Percentiles rank a stretch among this genome's conserved stretches.
phyloP scores from a whole-genome alignment of 1,140 invertebrate species.

The Solenopsis fugax region DNA sequence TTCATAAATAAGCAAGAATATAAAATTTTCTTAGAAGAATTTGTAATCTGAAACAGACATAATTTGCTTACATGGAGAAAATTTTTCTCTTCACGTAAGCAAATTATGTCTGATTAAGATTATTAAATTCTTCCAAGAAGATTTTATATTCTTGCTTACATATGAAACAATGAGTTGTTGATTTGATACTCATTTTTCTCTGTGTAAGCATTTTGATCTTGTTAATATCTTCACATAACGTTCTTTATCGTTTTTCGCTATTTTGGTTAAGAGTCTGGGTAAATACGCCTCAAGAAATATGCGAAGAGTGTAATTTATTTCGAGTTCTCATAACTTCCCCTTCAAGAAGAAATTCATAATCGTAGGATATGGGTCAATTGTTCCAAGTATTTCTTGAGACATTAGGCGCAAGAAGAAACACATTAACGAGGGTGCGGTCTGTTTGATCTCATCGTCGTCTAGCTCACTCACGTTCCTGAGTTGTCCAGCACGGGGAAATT shows the following conservation, averaged over 20 bases:
- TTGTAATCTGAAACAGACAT: no score
- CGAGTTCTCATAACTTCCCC: background rate
- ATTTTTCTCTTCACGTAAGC: no score
- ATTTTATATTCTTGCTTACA: no score
- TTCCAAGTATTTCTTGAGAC: constrained; percentile 47
- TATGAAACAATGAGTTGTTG: no score
- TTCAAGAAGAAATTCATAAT: constrained; percentile 18
- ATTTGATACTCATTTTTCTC: no score
- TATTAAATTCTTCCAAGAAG: no score
- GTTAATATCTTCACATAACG: background rate
- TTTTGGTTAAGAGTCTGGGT: background rate
- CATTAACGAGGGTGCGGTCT: constrained; percentile 68
- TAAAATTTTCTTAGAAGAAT: no score
- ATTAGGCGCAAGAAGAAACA: constrained; percentile 31
- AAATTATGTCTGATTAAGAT: no score
- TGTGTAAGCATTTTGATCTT: background rate
- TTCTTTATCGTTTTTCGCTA: background rate
- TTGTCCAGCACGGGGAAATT: constrained; percentile 25
- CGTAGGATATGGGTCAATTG: constrained; percentile 2
- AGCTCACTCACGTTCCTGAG: constrained; percentile 32
- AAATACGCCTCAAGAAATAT: background rate
- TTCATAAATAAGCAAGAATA: no score
- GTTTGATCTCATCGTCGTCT: constrained; percentile 67
- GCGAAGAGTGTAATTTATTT: background rate
- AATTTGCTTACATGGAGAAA: no score